A percentile compares a stretch with the other conserved stretches of the same genome.
These are phyloP conservation scores for Tapirus terrestris DNA, from an alignment of 2,113 vertebrate species.

Conservation along the genomic window DNA sequence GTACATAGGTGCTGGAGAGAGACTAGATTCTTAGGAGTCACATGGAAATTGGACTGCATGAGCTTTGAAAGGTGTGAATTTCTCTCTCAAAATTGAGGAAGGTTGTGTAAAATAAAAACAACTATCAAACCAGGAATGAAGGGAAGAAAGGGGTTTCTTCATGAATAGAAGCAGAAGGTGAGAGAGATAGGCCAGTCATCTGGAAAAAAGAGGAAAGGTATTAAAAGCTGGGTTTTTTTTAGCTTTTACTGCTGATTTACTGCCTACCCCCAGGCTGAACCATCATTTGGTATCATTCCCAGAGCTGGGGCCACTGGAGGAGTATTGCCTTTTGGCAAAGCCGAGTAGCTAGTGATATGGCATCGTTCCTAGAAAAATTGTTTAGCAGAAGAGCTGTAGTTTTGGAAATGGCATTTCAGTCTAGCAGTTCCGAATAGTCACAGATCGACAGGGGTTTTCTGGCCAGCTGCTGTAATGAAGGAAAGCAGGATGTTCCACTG, in stretches of 20 bases:
- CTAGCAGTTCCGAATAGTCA: not conserved
- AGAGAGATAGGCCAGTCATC: slow-evolving; percentile 59
- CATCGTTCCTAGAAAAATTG: slow-evolving; percentile 44
- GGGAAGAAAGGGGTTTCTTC: not conserved
- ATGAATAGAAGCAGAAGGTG: slow-evolving; percentile 66
- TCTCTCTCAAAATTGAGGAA: not conserved
- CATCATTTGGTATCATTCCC: slow-evolving; percentile 44
- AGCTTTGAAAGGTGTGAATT: slow-evolving; percentile 48
- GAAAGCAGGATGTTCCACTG: not conserved
- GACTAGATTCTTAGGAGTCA: not conserved
- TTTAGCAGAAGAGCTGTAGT: slow-evolving; percentile 41
- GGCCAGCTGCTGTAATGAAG: slow-evolving; percentile 25
- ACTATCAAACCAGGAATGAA: not conserved
- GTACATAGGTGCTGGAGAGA: not conserved
- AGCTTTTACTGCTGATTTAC: slow-evolving; percentile 52
- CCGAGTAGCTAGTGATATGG: slow-evolving; percentile 33
- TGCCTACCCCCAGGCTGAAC: not conserved
- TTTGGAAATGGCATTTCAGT: slow-evolving; percentile 22
- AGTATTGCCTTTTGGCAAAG: slow-evolving; percentile 49
- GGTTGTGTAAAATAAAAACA: not conserved
- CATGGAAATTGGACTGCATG: not conserved
- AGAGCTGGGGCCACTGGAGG: slow-evolving; percentile 13
- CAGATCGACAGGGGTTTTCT: slow-evolving; percentile 16
- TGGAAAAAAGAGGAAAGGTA: slow-evolving; percentile 61
- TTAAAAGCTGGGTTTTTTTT: slow-evolving; percentile 14